phyloP scores from a whole-genome alignment of 2,113 vertebrate species.

The Paramormyrops kingsleyae region DNA sequence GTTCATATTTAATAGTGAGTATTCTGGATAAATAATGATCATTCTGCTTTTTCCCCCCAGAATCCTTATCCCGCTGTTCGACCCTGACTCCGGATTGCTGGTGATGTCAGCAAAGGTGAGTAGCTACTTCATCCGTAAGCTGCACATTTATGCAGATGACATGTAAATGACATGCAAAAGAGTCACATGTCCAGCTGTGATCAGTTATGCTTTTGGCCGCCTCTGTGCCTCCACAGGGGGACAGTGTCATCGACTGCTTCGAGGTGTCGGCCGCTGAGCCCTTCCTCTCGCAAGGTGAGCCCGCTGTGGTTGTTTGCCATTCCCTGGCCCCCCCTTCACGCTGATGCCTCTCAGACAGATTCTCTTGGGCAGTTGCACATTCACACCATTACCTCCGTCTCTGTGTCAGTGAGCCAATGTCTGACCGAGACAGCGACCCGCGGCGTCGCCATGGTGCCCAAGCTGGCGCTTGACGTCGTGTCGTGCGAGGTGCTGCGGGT shows the following conservation, averaged over 20 bases:
- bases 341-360: neutral
- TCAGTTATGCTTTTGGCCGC: too few species aligned
- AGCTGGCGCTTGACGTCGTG: slow-evolving; percentile 70
- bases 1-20: neutral
- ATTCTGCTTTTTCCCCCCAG: slow-evolving; percentile 44
- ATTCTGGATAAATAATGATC: neutral
- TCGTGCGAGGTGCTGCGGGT: slow-evolving; percentile 81
- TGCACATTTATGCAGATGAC: neutral
- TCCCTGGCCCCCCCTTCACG: neutral
- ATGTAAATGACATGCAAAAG: neutral
- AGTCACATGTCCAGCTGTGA: neutral
- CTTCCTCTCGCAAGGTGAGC: slow-evolving; percentile 71
- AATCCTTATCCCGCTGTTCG: slow-evolving; percentile 74
- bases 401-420: slow-evolving; percentile 77
- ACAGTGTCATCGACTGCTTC: slow-evolving; percentile 73
- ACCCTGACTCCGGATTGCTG: slow-evolving; percentile 77
- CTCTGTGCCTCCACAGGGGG: slow-evolving; percentile 63
- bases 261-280: slow-evolving; percentile 66
- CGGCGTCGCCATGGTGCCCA: slow-evolving; percentile 70
- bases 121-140: neutral
- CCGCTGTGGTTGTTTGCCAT: neutral
- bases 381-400: neutral
- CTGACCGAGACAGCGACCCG: slow-evolving; percentile 64
- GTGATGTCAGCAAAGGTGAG: slow-evolving; percentile 78
- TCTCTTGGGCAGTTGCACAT: neutral